Conservation (phyloP, 2,113 vertebrate genomes). For the Oreochromis aureus region DNA sequence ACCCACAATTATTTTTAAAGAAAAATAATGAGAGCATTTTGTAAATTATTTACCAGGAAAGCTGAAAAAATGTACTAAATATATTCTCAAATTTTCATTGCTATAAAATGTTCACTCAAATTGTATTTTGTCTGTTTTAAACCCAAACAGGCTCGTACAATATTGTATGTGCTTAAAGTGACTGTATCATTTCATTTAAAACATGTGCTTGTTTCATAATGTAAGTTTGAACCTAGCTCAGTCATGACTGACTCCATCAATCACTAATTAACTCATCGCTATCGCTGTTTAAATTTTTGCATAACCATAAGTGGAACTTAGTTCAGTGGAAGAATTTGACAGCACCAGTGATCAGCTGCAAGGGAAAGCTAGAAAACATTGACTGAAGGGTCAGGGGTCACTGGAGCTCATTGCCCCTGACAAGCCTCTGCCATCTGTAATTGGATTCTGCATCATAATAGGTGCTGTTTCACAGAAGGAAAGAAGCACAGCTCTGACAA, state of each 20-base stretch:
- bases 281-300: background rate
- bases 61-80: background rate
- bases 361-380: background rate
- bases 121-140: background rate
- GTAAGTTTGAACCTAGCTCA: background rate
- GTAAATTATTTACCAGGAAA: background rate
- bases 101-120: background rate
- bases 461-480: background rate
- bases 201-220: background rate
- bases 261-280: background rate
- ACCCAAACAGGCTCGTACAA: background rate
- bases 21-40: background rate
- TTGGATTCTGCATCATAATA: conserved; percentile 38
- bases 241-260: background rate
- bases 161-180: background rate
- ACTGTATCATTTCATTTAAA: background rate
- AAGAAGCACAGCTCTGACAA: background rate
- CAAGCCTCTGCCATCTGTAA: conserved; percentile 24
- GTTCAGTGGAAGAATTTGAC: background rate
- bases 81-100: background rate
- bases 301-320: background rate
- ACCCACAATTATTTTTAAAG: background rate
- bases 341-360: background rate
- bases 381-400: conserved; percentile 25
- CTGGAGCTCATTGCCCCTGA: conserved; percentile 25